Base-by-base conservation (phyloP, 2,888 invertebrate species). In the Scelioninae gen. 1 region DNA sequence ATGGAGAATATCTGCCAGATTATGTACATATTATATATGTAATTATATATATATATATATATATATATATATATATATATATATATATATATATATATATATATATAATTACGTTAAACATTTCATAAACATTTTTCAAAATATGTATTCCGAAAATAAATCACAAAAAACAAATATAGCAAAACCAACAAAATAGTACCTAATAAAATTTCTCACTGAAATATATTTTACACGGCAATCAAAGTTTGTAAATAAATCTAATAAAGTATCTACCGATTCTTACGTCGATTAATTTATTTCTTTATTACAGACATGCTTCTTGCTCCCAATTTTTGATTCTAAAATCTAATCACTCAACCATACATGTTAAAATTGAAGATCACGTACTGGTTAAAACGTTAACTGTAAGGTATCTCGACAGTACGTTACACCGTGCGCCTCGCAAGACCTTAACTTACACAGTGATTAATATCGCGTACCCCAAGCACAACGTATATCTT, bases 391-490 rank as follows among this genome's bases (percentile, higher is more conserved):
- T 58, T 63, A 47, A 66, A 68, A 63, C 58, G 51, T 81, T 65
- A 65, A 75, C 69, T 66, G 53, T 58, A 62, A 76, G 60, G 47
- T 58, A 69, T 71, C 51, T 49, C 34, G 62, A 65, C 58, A 55
- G 58, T 65, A 65, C 63, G 71, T 81, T 82, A 58, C 69, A 76
- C 29, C 65, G 32, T 40, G 60, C 63, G 40, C 55, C 47, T 72
- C 47, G 53, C 51, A 58, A 63, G 68, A 75, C 75, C 62, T 69
- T 69, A 76, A 81, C 71, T 81, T 71, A 69, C 66, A 45, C 15
- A 43, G 81, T 85, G 85, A 86, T 86, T 86, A 86, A 86, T 86
- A 86, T 85, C 82, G 71, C 71, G 75, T 76, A 80, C 55, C 82
- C 82, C 53, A 82, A 75, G 55, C 80, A 80, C 71, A 83, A 84